Conservation (phyloP, 2,888 invertebrate species). For the Julus scanicus region DNA sequence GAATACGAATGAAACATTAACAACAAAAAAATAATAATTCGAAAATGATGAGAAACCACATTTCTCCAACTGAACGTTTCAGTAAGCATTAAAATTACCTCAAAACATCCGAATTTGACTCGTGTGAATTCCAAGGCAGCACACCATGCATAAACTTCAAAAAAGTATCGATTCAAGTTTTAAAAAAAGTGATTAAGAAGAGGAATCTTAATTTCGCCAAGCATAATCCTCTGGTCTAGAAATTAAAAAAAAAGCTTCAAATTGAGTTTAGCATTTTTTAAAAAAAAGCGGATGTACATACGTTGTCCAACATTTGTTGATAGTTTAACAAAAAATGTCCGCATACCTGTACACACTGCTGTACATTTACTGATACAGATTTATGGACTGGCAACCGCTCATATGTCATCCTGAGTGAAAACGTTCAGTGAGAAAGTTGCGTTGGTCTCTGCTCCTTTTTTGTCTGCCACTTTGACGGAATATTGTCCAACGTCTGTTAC, state of each 20-base stretch:
- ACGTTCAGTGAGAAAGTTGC: conserved; percentile 91
- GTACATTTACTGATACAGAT: background rate
- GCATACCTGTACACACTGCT: background rate
- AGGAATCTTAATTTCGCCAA: background rate
- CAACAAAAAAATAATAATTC: background rate
- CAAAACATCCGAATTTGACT: background rate
- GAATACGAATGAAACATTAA: conserved; percentile 33
- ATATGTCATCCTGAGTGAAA: conserved; percentile 61
- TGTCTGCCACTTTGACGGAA: conserved; percentile 84
- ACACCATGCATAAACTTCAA: conserved; percentile 5
- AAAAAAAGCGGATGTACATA: background rate
- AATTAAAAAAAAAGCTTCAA: background rate
- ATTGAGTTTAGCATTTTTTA: background rate
- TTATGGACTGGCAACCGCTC: conserved; percentile 54
- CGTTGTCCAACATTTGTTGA: background rate
- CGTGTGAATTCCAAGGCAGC: conserved; percentile 23
- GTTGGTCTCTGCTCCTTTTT: conserved; percentile 80
- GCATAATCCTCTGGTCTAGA: background rate
- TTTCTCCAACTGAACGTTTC: conserved; percentile 26
- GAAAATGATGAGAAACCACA: conserved; percentile 31
- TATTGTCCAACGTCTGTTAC: conserved; percentile 88
- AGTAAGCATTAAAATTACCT: conserved; percentile 27
- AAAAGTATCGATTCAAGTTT: background rate
- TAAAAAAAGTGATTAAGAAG: background rate
- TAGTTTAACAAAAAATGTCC: background rate